phyloP scores from a whole-genome alignment of 2,797 vertebrate genomes.

The Lagothrix lagotricha region DNA sequence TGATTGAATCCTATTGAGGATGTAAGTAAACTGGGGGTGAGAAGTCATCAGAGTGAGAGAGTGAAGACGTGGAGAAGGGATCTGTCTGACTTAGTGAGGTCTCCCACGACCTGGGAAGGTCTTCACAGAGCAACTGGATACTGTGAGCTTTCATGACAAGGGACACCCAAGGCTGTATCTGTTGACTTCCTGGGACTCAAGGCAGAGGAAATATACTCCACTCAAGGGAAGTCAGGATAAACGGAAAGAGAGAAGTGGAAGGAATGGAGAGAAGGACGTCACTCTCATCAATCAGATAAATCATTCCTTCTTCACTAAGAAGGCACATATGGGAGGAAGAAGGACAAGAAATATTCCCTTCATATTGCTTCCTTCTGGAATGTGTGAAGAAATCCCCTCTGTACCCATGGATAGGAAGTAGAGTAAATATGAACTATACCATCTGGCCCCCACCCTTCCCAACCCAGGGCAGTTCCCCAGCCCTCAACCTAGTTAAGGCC shows the following conservation, averaged over 20 bases:
- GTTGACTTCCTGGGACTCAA: background rate
- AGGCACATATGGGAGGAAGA: background rate
- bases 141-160: background rate
- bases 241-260: background rate
- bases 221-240: background rate
- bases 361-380: background rate
- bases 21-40: background rate
- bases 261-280: background rate
- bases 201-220: background rate
- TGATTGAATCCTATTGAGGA: background rate
- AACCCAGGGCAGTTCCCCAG: background rate
- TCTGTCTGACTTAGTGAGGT: background rate
- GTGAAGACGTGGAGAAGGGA: too few relatives aligned
- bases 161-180: background rate
- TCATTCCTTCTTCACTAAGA: background rate
- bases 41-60: background rate
- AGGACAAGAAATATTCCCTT: background rate
- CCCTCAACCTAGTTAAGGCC: background rate
- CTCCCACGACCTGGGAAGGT: background rate
- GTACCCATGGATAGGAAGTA: background rate
- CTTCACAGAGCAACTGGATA: background rate
- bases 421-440: background rate
- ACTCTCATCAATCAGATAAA: background rate
- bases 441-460: too few relatives aligned
- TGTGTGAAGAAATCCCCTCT: background rate